Conservation (phyloP, 2,888 invertebrate genomes). For the Lasioglossum vierecki region DNA sequence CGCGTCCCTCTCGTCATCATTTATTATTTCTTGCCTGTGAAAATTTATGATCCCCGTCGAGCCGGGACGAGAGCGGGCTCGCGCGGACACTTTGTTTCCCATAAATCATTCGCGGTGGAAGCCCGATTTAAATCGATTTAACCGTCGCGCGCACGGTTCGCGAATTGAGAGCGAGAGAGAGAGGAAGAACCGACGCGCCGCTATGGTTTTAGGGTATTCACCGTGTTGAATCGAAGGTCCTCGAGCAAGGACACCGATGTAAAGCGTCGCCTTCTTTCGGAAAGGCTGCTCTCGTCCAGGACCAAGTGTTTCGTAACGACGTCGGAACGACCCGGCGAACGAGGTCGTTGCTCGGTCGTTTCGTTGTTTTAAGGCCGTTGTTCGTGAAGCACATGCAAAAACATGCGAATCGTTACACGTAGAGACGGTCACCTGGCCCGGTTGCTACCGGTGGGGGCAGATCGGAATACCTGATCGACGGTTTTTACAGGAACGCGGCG, state of each 20-base stretch:
- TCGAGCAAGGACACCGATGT: neutral
- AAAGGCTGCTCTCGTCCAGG: constrained; percentile 10
- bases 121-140: constrained; percentile 6
- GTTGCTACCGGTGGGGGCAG: constrained; percentile 18
- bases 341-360: constrained; percentile 60
- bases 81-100: neutral
- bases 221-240: neutral
- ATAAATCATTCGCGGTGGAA: constrained; percentile 16
- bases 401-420: constrained; percentile 59
- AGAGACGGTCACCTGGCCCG: constrained; percentile 44
- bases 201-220: constrained; percentile 5
- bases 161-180: neutral
- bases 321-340: constrained; percentile 41
- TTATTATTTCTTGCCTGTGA: constrained; percentile 6
- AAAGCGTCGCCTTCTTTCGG: neutral
- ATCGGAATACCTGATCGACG: constrained; percentile 42
- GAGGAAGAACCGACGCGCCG: neutral
- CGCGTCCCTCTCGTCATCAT: constrained; percentile 25
- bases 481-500: constrained; percentile 10
- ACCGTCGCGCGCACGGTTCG: neutral
- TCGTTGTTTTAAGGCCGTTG: constrained; percentile 55
- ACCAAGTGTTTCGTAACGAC: constrained; percentile 47
- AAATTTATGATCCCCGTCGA: constrained; percentile 25
- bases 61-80: neutral
- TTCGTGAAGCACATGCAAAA: constrained; percentile 42